Evolutionary conservation across 2,113 vertebrate species (phyloP), one percentile per base, ranked within the genome.

Genomic region (Cavia aperea): DNA sequence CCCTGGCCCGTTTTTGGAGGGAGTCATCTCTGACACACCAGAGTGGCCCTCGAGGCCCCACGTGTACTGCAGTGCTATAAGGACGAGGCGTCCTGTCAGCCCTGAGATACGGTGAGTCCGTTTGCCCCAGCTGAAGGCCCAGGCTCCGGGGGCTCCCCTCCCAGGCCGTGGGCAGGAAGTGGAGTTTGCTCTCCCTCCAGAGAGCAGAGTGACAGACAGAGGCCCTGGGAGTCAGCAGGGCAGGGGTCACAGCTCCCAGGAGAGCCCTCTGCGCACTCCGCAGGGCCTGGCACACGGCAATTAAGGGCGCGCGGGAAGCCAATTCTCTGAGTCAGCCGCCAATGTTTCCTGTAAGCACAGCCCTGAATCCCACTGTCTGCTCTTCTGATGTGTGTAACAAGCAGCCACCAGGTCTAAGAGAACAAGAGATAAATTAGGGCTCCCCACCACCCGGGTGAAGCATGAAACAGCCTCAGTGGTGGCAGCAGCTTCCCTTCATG

Each of bases 231-330:
- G 85, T 33, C 23, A 19, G 46, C 84, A 90, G 66, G 87, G 77
- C 58, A 36, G 93, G 95, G 93, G 87, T 10, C 36, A 24, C 14
- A 13, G 63, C 19, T 93, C 96, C 92, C 91, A 33, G 56, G 73
- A 93, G 21, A 66, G 39, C 26, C 46, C 73, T 56, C 89, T 70
- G 62, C 90, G 79, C 77, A 46, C 85, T 94, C 84, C 46, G 91
- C 1, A 72, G 68, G 95, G 95, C 94, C 4, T 88, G 24, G 19
- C n/a, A 96, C 79, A 95, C 95, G 92, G 89, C 84, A 95, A 83
- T 36, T 39, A 82, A 73, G 33, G 31, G 84, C 13, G 85, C 85
- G 54, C 0, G 24, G 89, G 70, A 70, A 56, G 95, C 82, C 94
- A 94, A 70, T 68, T 81, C 79, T 66, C 36, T 84, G 0, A 96